Base-by-base conservation (phyloP, 1,140 invertebrate genomes). In the Mesaphorura yosii region DNA sequence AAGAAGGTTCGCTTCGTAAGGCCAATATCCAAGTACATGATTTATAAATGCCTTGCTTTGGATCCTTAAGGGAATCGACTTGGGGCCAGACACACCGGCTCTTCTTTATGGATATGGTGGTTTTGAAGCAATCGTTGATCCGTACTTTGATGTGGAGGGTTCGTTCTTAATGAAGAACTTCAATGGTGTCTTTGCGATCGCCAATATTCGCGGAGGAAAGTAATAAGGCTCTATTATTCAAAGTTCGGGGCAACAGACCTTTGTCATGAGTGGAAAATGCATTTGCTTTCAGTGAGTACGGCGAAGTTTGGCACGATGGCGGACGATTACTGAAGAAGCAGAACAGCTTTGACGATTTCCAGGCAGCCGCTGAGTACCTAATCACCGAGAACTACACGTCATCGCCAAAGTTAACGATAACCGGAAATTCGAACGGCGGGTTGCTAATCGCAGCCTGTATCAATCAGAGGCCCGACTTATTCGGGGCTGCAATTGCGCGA, bases 131-230 rank as follows among this genome's bases (percentile, higher is more conserved):
- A 86, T 84, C 63, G 73, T 93, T 53, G 81, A 83, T 65, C 93
- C 95, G 10, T 77, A 76, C 19, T 90, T 88, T 71, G 84, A 81
- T 59, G 76, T 90, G 5, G 79, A 81, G 3, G 74, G 85, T 53
- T 69, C 95, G 20, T 76, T 93, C 53, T 95, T 95, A 68, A 81
- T 97, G 63, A 81, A 94, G 64, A 80, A 92, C 68, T 83, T 96
- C 54, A 76, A 84, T 68, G 91, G 91, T 4, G 73, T 96, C 39
- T 75, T 88, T 55, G 94, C 88, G 14, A 75, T 95, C 57, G 83
- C 95, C n/a, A 98, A 98, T 73, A 83, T 98, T 41, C 76, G 95
- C 44, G 95, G 95, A 48, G 95, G 95, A 65, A 91, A 86, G 88
- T 88, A 75, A 74, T 73, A 66, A 10, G 19, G 5, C n/a, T n/a